Evolutionary conservation across 2,113 vertebrate genomes (phyloP), one percentile per base, ranked within the genome.

Genomic region (Prochilodus magdalenae): DNA sequence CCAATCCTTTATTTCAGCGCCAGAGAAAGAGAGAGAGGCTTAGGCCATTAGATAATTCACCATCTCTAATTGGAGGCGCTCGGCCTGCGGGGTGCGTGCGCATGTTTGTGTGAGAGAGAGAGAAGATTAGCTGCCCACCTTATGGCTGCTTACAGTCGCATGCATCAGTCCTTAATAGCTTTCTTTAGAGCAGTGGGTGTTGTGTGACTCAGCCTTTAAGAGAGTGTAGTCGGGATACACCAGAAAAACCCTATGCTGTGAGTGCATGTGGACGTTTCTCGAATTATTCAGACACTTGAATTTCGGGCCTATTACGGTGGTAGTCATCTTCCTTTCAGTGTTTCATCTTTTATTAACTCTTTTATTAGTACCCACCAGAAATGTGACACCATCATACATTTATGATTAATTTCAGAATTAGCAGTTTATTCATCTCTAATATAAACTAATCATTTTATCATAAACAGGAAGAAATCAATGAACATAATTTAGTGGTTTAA

Each of bases 1-100:
- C 24, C 60, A 40, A 83, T 84, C 62, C 73, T 87, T 87, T 77
- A 84, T 83, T 87, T 57, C 83, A 70, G 73, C 24, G 63, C 74
- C 30, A 74, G 63, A 24, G 65, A 74, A 73, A 70, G 69, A 74
- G 82, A 66, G 59, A 36, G n/a, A 69, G 63, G 65, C 67, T 81
- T 49, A 29, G 63, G 27, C 71, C 76, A 79, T 82, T 82, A 84
- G 72, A 84, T 82, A 60, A 84, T 79, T 84, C 80, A 82, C 57
- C 79, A 55, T 49, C 73, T 73, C 75, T 86, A 82, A 79, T 81
- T 81, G 82, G 62, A 86, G 40, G 14, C 51, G 59, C 59, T 81
- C 29, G 24, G 66, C 77, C 81, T 59, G 66, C 30, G 16, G 82
- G 69, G 69, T 65, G n/a, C 62, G 44, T 59, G 55, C 55, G 14